These are phyloP conservation scores for Siniperca obscura DNA, from an alignment of 2,797 vertebrate species.

Conservation along the genomic window DNA sequence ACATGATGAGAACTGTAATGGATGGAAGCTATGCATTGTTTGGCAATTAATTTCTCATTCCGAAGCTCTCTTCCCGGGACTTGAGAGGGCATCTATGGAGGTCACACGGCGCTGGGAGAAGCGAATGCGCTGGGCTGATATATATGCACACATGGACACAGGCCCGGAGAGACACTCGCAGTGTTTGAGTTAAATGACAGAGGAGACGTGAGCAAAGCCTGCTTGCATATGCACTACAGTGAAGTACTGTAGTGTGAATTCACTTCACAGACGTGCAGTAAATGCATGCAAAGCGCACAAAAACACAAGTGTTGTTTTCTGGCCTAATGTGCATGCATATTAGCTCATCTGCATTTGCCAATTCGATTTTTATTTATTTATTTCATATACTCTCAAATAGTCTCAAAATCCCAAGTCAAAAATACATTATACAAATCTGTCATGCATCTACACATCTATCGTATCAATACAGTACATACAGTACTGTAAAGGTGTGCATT, in stretches of 20 bases:
- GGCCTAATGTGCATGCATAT: conserved; percentile 8
- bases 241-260: conserved; percentile 34
- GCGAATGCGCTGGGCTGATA: conserved; percentile 60
- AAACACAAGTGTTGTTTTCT: background rate
- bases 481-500: background rate
- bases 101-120: conserved; percentile 68
- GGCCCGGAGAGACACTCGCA: conserved; percentile 47
- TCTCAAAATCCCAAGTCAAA: conserved; percentile 2
- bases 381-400: background rate
- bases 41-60: conserved; percentile 92
- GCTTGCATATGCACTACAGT: conserved; percentile 36
- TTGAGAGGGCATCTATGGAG: conserved; percentile 75
- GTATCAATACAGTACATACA: background rate
- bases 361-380: conserved; percentile 6
- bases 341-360: background rate
- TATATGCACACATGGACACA: conserved; percentile 61
- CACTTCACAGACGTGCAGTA: conserved; percentile 19
- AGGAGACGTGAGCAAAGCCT: conserved; percentile 42
- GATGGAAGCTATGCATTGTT: conserved; percentile 90
- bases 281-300: conserved; percentile 8
- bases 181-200: conserved; percentile 68
- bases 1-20: conserved; percentile 92
- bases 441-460: background rate
- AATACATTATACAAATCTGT: conserved; percentile 5
- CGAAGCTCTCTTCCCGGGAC: conserved; percentile 61